Conservation (phyloP, 2,797 vertebrate species). For the Rhinichthys osculus region DNA sequence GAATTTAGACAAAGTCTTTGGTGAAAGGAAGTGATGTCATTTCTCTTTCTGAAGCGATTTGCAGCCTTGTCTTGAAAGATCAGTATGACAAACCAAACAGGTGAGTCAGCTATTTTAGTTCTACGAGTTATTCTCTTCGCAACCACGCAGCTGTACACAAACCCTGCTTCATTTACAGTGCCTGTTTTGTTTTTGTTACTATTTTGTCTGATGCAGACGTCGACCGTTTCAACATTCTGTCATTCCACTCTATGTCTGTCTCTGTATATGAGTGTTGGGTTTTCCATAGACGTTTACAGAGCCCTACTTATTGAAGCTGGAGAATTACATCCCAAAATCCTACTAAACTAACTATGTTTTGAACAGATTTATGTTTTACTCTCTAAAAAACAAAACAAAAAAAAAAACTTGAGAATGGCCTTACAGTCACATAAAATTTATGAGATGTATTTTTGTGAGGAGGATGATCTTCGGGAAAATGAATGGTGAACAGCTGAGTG, state of each 20-base stretch:
- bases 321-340: constrained; percentile 12
- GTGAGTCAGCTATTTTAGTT: constrained; percentile 44
- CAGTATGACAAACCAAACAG: constrained; percentile 26
- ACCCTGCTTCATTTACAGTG: constrained; percentile 45
- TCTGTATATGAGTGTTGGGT: constrained; percentile 25
- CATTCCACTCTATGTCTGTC: constrained; percentile 11
- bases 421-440: constrained; percentile 56
- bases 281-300: constrained; percentile 37
- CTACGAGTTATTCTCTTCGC: background rate
- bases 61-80: constrained; percentile 31
- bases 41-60: background rate
- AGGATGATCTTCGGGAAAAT: constrained; percentile 12
- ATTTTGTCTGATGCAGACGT: constrained; percentile 24
- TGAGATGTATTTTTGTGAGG: constrained; percentile 52
- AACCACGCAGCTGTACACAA: constrained; percentile 6
- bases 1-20: background rate
- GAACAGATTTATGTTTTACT: constrained; percentile 48
- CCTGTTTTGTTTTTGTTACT: constrained; percentile 37
- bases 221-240: background rate
- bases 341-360: constrained; percentile 43
- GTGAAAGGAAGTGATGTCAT: constrained; percentile 11
- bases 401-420: constrained; percentile 50
- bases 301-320: constrained; percentile 26
- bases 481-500: background rate
- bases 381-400: constrained; percentile 21